phyloP scores from a whole-genome alignment of 2,888 invertebrate genomes.

The Ernsta delagoae region DNA sequence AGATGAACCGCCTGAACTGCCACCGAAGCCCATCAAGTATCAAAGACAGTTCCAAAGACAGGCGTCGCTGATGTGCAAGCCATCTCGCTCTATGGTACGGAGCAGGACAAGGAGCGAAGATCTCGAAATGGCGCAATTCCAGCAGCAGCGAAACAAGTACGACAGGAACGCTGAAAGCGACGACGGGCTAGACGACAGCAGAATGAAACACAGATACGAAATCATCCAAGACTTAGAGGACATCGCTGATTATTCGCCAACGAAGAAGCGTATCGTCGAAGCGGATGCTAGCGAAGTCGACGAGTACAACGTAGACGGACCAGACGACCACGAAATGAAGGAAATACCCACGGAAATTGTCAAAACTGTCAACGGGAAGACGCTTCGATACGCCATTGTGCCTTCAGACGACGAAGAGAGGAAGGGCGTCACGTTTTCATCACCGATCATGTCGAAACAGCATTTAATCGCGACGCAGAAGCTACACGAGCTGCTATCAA shows the following conservation, averaged over 20 bases:
- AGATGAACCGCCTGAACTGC: slow-evolving; percentile 74
- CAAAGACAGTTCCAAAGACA: slow-evolving; percentile 71
- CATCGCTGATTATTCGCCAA: slow-evolving; percentile 72
- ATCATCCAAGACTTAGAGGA: slow-evolving; percentile 80
- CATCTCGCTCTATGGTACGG: slow-evolving; percentile 63
- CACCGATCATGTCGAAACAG: slow-evolving; percentile 80
- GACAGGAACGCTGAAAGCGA: slow-evolving; percentile 67
- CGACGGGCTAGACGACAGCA: slow-evolving; percentile 66
- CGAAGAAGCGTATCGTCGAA: slow-evolving; percentile 78
- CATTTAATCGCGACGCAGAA: slow-evolving; percentile 90
- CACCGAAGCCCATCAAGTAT: slow-evolving; percentile 75
- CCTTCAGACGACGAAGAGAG: slow-evolving; percentile 84
- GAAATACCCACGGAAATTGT: slow-evolving; percentile 85
- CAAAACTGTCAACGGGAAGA: slow-evolving; percentile 87
- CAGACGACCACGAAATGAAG: slow-evolving; percentile 80
- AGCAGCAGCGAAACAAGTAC: slow-evolving; percentile 61
- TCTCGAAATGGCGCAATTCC: slow-evolving; percentile 78
- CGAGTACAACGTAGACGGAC: slow-evolving; percentile 84
- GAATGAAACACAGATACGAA: slow-evolving; percentile 80
- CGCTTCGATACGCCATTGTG: slow-evolving; percentile 84
- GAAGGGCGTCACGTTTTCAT: slow-evolving; percentile 64
- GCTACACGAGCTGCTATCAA: slow-evolving; percentile 89
- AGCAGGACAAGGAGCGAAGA: slow-evolving; percentile 74
- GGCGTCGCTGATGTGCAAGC: slow-evolving; percentile 80
- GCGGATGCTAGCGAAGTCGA: slow-evolving; percentile 73